Evolutionary conservation across 1,140 invertebrate genomes (phyloP).

Genomic region (Drosophila subpulchrella): DNA sequence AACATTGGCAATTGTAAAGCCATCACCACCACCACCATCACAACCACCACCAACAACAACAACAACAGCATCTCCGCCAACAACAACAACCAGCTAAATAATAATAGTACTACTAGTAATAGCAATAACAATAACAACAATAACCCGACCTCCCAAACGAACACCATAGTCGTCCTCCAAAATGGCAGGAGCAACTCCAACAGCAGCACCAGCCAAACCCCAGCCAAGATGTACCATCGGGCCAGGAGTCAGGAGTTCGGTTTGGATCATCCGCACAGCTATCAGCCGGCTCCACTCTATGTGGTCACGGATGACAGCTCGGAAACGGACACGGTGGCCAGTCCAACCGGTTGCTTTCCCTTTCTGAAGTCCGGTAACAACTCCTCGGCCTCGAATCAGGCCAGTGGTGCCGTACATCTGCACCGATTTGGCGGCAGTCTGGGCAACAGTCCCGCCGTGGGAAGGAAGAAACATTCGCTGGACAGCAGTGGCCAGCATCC

Average conservation of each 20-base stretch:
- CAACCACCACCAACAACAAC: slow-evolving; percentile 13
- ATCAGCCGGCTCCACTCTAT: slow-evolving; percentile 16
- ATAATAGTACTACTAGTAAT: slow-evolving; percentile 22
- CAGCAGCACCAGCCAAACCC: slow-evolving; percentile 19
- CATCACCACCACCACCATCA: slow-evolving; percentile 26
- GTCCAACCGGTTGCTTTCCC: slow-evolving; percentile 68
- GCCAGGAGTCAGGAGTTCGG: slow-evolving; percentile 68
- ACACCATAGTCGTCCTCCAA: slow-evolving; percentile 36
- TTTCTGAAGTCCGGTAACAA: slow-evolving; percentile 48
- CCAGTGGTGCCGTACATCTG: slow-evolving; percentile 26
- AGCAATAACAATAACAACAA: slow-evolving; percentile 54
- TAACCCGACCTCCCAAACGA: slow-evolving; percentile 39
- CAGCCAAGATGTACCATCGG: slow-evolving; percentile 48
- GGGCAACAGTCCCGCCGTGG: slow-evolving; percentile 78
- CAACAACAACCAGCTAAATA: slow-evolving; percentile 33
- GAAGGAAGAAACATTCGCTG: slow-evolving; percentile 75
- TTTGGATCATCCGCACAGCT: slow-evolving; percentile 39
- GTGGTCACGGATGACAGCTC: slow-evolving; percentile 56
- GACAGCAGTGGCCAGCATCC: slow-evolving; percentile 55
- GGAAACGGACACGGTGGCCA: slow-evolving; percentile 61
- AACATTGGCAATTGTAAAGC: slow-evolving; percentile 36
- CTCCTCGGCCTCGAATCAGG: background rate
- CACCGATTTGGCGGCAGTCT: slow-evolving; percentile 64
- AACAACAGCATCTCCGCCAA: slow-evolving; percentile 37
- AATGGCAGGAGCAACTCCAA: slow-evolving; percentile 18